A percentile compares a stretch with the other conserved stretches of the same genome.
These are phyloP conservation scores for Heliconius ethilla DNA, from an alignment of 2,888 invertebrate species.

Conservation along the genomic window DNA sequence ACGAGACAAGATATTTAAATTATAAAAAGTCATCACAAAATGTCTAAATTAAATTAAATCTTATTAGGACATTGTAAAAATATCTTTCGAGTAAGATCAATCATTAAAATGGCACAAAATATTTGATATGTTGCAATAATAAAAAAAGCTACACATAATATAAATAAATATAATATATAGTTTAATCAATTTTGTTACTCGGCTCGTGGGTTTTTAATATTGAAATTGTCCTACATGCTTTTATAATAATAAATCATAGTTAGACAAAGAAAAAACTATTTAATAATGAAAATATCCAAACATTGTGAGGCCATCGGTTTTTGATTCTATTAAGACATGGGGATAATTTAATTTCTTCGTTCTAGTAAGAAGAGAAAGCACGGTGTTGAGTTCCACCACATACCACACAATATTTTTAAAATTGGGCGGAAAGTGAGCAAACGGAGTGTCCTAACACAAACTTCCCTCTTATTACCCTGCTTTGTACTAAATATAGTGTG, in stretches of 20 bases:
- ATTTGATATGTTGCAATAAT: conserved; percentile 14
- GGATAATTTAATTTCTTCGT: too few species aligned
- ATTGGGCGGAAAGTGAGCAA: not conserved
- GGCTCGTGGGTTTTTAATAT: conserved; percentile 10
- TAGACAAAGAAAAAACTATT: not conserved
- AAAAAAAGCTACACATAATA: conserved; percentile 2
- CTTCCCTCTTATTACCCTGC: not conserved
- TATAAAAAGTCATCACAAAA: conserved; percentile 3
- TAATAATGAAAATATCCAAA: too few species aligned
- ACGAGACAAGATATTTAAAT: conserved; percentile 33
- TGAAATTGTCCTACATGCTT: conserved; percentile 9
- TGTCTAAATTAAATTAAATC: conserved; percentile 10
- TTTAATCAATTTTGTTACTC: conserved; percentile 4
- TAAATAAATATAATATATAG: conserved; percentile 7
- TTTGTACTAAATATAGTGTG: not conserved
- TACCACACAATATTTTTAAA: not conserved
- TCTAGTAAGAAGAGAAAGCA: too few species aligned
- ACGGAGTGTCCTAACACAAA: not conserved
- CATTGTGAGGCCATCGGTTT: not conserved
- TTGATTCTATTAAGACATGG: not conserved
- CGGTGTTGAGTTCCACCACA: not conserved
- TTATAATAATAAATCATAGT: not conserved
- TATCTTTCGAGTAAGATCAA: conserved; percentile 17
- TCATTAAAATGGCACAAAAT: conserved; percentile 25
- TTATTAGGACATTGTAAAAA: conserved; percentile 15